Percentiles rank a stretch among this genome's conserved stretches.
phyloP scores from a whole-genome alignment of 2,888 invertebrate genomes.

The Hirtodrosophila confusa region DNA sequence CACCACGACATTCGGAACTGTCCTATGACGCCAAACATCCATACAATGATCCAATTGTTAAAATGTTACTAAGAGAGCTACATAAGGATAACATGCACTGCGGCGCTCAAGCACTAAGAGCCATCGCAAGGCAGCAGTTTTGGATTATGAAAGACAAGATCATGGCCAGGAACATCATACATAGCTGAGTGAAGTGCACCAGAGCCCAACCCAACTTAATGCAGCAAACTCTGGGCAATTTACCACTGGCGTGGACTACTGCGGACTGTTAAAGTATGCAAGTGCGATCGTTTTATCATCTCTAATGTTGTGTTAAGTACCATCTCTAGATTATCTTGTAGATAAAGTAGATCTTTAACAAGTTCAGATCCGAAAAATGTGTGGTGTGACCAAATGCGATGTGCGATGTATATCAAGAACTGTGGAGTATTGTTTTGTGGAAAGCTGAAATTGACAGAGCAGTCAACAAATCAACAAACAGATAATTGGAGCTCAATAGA shows the following conservation, averaged over 20 bases:
- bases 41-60: too few relatives aligned
- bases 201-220: not conserved
- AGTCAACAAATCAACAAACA: not conserved
- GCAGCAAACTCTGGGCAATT: not conserved
- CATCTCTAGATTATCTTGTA: too few relatives aligned
- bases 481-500: constrained; percentile 12
- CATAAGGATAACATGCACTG: not conserved
- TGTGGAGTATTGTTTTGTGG: not conserved
- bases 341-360: too few relatives aligned
- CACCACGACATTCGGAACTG: too few relatives aligned
- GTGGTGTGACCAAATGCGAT: constrained; percentile 20
- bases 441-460: not conserved
- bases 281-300: too few relatives aligned
- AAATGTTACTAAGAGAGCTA: too few relatives aligned
- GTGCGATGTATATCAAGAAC: constrained; percentile 12
- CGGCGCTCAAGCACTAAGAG: not conserved
- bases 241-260: too few relatives aligned
- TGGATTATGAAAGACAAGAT: not conserved
- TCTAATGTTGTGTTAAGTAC: too few relatives aligned
- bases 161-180: not conserved
- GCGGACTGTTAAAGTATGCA: too few relatives aligned
- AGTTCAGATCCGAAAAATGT: constrained; percentile 9
- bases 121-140: not conserved
- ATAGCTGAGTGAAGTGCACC: not conserved
- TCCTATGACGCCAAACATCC: too few relatives aligned